Evolutionary conservation across 1,140 invertebrate genomes (phyloP).

Genomic region (Cherax quadricarinatus): DNA sequence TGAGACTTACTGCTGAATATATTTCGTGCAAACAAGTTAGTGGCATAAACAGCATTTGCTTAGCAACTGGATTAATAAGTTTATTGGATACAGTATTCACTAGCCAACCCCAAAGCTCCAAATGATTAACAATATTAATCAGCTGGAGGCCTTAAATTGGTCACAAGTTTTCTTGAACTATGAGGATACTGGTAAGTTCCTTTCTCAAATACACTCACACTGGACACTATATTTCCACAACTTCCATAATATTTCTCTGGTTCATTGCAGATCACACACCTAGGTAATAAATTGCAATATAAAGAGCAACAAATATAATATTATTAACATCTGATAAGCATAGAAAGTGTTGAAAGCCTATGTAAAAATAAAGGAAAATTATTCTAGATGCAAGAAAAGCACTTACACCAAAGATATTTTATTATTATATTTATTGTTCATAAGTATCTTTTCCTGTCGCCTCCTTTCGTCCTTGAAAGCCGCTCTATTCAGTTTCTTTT

Average conservation of each 20-base stretch:
- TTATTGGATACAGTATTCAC: background rate
- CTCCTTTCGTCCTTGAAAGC: slow-evolving; percentile 62
- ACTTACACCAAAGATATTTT: slow-evolving; percentile 58
- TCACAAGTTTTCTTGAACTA: background rate
- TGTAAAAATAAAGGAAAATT: background rate
- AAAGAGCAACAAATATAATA: slow-evolving; percentile 18
- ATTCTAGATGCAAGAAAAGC: background rate
- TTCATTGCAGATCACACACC: background rate
- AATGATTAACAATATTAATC: background rate
- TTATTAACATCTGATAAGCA: background rate
- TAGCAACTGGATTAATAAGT: background rate
- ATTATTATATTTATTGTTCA: slow-evolving; percentile 59
- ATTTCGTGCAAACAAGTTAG: background rate
- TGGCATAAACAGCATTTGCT: background rate
- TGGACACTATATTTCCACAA: background rate
- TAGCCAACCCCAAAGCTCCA: background rate
- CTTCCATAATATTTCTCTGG: background rate
- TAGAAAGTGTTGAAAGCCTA: slow-evolving; percentile 4
- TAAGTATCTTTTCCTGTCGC: slow-evolving; percentile 48
- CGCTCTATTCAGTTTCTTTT: slow-evolving; percentile 58
- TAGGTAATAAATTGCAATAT: slow-evolving; percentile 1
- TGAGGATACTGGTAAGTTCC: background rate
- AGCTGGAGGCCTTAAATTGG: background rate
- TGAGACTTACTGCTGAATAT: background rate
- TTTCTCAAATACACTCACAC: background rate